Conservation (phyloP, 2,888 invertebrate species). For the Herminia tarsipennalis region DNA sequence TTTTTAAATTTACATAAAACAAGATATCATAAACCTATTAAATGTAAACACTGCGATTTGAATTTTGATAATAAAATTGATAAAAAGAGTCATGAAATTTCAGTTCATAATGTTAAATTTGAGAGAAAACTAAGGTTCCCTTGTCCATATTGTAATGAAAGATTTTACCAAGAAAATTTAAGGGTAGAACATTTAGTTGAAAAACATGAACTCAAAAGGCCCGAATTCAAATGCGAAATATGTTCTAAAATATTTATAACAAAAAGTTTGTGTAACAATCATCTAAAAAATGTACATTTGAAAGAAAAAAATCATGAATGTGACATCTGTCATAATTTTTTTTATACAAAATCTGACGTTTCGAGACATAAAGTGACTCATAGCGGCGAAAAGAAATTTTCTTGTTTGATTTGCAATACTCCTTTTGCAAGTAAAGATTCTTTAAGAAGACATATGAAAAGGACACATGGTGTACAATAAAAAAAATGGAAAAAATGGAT, state of each 20-base stretch:
- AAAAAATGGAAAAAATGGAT: slow-evolving; percentile 1
- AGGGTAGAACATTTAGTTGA: slow-evolving; percentile 58
- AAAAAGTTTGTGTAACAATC: slow-evolving; percentile 68
- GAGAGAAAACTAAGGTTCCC: slow-evolving; percentile 63
- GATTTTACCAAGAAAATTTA: slow-evolving; percentile 66
- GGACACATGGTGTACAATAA: slow-evolving; percentile 54
- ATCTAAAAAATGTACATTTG: slow-evolving; percentile 70
- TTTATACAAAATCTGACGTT: slow-evolving; percentile 72
- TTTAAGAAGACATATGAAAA: slow-evolving; percentile 66
- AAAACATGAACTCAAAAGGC: slow-evolving; percentile 60
- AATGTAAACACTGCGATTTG: slow-evolving; percentile 58
- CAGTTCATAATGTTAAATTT: slow-evolving; percentile 36
- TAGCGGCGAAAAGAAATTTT: slow-evolving; percentile 66
- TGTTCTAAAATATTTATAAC: slow-evolving; percentile 71
- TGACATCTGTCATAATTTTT: slow-evolving; percentile 66
- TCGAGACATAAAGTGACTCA: slow-evolving; percentile 67
- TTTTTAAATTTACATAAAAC: slow-evolving; percentile 71
- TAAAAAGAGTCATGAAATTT: slow-evolving; percentile 43
- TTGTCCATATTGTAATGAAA: slow-evolving; percentile 60
- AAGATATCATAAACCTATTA: slow-evolving; percentile 55
- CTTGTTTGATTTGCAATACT: slow-evolving; percentile 61
- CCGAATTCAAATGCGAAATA: slow-evolving; percentile 61
- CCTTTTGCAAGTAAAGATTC: slow-evolving; percentile 72
- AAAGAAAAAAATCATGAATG: slow-evolving; percentile 73
- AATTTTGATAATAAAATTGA: slow-evolving; percentile 49